Base-by-base conservation (phyloP, 2,113 vertebrate species). In the Micromys minutus region DNA sequence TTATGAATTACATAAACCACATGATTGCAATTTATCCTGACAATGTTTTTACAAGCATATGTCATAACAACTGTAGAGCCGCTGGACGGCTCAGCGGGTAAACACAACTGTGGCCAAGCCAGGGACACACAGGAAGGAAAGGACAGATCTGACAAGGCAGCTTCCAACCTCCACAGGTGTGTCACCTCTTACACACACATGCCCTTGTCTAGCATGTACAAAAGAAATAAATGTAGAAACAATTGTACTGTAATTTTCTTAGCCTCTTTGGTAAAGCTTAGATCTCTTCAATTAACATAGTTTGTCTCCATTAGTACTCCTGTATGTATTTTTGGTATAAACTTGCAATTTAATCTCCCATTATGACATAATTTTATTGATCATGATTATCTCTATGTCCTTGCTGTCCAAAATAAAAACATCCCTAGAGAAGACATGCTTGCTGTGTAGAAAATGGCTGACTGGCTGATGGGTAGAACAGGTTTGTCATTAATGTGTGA, bases 1-100 rank as follows among this genome's bases (percentile, higher is more conserved):
- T 94, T 94, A 96, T 98, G 31, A 87, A 96, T 84, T 94, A 94
- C 11, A 97, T 50, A 39, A 97, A 95, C 16, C 47, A 91, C 11
- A 95, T n/a, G 19, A 61, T n/a, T 86, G 50, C 71, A 79, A 71
- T 71, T 42, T 76, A 94, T 80, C 61, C 76, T 84, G 47, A 95
- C 5, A 83, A 36, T 92, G 94, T 93, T 87, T 95, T 83, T 39
- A 65, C 96, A 97, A 87, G 81, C 55, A 42, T n/a, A 84, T 59
- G 61, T 15, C 75, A 84, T 87, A 91, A 92, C 71, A 92, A 65
- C 83, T 95, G 52, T 57, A 91, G 75, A 31, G 31, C 42, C 22
- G 42, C 42, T 67, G 36, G 42, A 36, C 11, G 42, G 16, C 15
- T 50, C 42, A 47, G 83, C 24, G 42, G 10, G 29, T 36, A 67